Base-by-base conservation (phyloP, 1,140 invertebrate genomes). In the Penaeus indicus region DNA sequence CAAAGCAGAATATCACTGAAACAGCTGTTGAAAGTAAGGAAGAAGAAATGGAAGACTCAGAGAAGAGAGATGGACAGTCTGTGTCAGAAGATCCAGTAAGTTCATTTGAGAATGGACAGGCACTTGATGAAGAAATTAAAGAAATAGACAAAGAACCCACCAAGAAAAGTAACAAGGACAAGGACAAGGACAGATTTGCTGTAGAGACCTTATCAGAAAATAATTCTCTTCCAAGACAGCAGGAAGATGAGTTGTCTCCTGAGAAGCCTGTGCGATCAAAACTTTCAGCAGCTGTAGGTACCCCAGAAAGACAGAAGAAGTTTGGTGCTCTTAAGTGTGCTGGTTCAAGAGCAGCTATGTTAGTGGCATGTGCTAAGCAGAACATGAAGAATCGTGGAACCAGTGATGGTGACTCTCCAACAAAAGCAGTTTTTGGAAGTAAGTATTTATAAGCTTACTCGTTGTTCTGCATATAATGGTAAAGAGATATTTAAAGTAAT, bases 301-400 rank as follows among this genome's bases (percentile, higher is more conserved):
- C 88, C 27, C 88, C 88, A 19, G 88, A 89, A 38, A 84, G 87
- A 61, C 81, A 80, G 27, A 81, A 85, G 82, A 84, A 89, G 27
- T 64, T 64, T 21, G 88, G 82, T 21, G 11, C 67, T 38, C 4
- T 81, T 21, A 89, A 85, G 19, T 85, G 69, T 61, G 83, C 84
- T 2, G 88, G 88, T 13, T 85, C 83, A 19, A 75, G 88, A 60
- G 88, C 88, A 27, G 88, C 88, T 13, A 80, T 89, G 83, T 42
- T 89, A 54, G 88, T 89, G n/a, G 88, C 88, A 25, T 85, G 83
- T 85, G 88, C 88, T 2, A 89, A 89, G 54, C 54, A 85, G 54
- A 89, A 89, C 77, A 89, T 89, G n/a, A 89, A 85, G 78, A 89
- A 89, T 60, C 61, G 88, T 32, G 86, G 69, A 81, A 75, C 63